A percentile compares a stretch with the other conserved stretches of the same genome.
These are phyloP conservation scores for Agelaius tricolor DNA, from an alignment of 2,113 vertebrate species.

Conservation along the genomic window DNA sequence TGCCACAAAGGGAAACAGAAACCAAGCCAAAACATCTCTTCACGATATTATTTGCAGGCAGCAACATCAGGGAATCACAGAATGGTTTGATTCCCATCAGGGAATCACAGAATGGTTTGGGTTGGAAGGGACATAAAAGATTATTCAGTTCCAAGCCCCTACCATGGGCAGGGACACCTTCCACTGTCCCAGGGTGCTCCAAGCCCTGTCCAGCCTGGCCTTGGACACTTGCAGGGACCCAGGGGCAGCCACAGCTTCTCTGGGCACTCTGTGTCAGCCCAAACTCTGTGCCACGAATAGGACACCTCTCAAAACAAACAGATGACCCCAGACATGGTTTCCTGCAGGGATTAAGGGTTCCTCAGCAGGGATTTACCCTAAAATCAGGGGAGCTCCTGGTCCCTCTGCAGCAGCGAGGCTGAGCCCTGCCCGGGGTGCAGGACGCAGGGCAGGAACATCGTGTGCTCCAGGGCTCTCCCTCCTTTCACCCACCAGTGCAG, in stretches of 20 bases:
- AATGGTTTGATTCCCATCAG: no score
- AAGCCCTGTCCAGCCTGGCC: rapidly evolving
- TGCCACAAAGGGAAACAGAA: background rate
- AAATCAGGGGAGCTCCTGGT: background rate
- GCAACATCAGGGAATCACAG: no score
- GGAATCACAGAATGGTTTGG: no score
- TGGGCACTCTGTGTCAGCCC: background rate
- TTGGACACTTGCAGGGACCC: background rate
- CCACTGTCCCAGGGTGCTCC: no score
- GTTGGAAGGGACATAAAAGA: no score
- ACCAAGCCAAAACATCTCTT: background rate
- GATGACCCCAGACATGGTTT: background rate
- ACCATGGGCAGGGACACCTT: no score
- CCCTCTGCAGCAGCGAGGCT: background rate
- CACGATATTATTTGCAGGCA: rapidly evolving
- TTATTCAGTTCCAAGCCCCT: no score
- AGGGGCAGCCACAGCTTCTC: background rate
- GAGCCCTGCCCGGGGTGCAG: background rate
- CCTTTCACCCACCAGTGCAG: background rate
- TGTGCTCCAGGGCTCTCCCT: background rate
- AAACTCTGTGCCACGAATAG: background rate
- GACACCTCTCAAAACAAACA: background rate
- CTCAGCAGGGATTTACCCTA: background rate
- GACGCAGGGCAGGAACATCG: background rate
- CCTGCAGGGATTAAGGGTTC: rapidly evolving